These are phyloP conservation scores for Hypanus sabinus DNA, from an alignment of 2,113 vertebrate genomes.

Conservation along the genomic window DNA sequence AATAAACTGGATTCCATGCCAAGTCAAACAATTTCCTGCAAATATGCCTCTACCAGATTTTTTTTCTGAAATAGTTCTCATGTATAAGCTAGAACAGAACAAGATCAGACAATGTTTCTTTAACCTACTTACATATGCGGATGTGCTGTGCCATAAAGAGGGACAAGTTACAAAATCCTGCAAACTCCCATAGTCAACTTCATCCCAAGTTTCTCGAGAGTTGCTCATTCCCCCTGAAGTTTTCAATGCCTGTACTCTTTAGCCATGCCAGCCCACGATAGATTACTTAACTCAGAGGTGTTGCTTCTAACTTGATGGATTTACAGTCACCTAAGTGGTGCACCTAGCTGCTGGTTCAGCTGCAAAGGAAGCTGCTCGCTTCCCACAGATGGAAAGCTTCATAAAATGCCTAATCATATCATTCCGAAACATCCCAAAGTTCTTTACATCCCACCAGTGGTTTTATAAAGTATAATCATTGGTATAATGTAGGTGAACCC, in stretches of 20 bases:
- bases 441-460: not conserved
- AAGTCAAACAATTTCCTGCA: slow-evolving; percentile 32
- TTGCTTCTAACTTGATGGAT: not conserved
- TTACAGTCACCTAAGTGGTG: not conserved
- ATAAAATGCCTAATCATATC: not conserved
- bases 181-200: not conserved
- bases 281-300: not conserved
- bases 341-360: not conserved
- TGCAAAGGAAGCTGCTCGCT: not conserved
- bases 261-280: no score
- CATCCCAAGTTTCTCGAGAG: not conserved
- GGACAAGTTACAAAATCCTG: not conserved
- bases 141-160: not conserved
- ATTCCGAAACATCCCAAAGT: not conserved
- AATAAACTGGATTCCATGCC: slow-evolving; percentile 19
- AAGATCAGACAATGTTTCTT: not conserved
- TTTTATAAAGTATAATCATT: not conserved
- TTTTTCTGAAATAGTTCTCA: slow-evolving; percentile 10
- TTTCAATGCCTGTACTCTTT: not conserved
- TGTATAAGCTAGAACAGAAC: slow-evolving; percentile 2
- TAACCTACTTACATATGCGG: not conserved
- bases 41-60: slow-evolving; percentile 12
- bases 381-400: not conserved
- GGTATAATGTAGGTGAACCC: not conserved
- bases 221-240: not conserved